Percentiles rank a stretch among this genome's conserved stretches.
phyloP scores from a whole-genome alignment of 2,888 invertebrate species.

The Siphlonurus alternatus region DNA sequence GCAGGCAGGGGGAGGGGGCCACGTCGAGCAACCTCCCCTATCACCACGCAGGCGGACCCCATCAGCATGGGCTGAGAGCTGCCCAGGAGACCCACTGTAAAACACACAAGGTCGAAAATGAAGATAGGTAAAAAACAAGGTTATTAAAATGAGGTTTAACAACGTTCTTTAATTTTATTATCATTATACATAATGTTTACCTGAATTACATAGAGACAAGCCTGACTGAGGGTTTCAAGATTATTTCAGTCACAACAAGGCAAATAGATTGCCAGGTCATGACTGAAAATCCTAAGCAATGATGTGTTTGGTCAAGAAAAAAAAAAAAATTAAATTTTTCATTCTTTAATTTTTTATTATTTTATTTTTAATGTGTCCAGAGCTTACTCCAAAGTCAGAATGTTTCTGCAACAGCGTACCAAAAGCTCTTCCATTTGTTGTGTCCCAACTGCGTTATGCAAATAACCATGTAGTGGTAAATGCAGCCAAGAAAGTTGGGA shows the following conservation, averaged over 20 bases:
- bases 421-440: background rate
- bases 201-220: too few relatives aligned
- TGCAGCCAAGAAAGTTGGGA: background rate
- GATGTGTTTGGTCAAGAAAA: too few relatives aligned
- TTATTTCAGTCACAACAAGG: too few relatives aligned
- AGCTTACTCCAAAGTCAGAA: background rate
- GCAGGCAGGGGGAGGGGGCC: constrained; percentile 45
- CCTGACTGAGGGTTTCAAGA: too few relatives aligned
- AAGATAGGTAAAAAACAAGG: background rate
- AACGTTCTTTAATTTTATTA: background rate
- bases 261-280: too few relatives aligned
- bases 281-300: too few relatives aligned
- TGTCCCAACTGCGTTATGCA: background rate
- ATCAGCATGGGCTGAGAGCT: constrained; percentile 43
- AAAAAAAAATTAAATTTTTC: too few relatives aligned
- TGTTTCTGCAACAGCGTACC: background rate
- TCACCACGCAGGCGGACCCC: constrained; percentile 48
- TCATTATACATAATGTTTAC: too few relatives aligned
- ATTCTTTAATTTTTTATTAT: too few relatives aligned
- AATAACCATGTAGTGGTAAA: background rate
- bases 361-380: too few relatives aligned
- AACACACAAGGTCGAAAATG: too few relatives aligned
- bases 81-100: constrained; percentile 31
- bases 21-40: constrained; percentile 48
- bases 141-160: background rate